These are phyloP conservation scores for Calcarius lapponicus DNA, from an alignment of 2,797 vertebrate genomes.

Conservation along the genomic window DNA sequence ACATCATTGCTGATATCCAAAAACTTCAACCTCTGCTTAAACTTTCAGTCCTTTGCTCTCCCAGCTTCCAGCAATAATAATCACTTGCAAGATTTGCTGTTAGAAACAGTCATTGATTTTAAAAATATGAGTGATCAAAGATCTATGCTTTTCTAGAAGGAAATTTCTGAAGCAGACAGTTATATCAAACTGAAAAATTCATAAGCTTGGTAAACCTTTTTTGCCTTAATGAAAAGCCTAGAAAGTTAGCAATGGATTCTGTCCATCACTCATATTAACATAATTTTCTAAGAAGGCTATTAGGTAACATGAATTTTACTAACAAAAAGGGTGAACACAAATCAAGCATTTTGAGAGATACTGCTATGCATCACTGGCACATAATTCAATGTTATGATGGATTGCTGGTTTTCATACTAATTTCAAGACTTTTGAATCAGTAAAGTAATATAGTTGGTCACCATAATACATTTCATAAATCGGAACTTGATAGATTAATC, in stretches of 20 bases:
- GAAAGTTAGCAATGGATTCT: not conserved
- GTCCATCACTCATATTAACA: conserved; percentile 5
- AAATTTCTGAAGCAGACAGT: not conserved
- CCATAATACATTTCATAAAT: conserved; percentile 41
- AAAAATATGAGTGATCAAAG: not conserved
- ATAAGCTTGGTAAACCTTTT: conserved; percentile 30
- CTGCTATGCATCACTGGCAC: not conserved
- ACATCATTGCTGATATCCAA: not conserved
- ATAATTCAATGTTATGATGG: not conserved
- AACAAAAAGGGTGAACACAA: not conserved
- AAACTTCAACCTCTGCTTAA: not conserved
- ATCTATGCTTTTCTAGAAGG: not conserved
- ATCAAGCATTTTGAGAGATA: not conserved
- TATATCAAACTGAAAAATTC: conserved; percentile 11
- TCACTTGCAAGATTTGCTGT: not conserved
- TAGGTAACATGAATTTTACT: not conserved
- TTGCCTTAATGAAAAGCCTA: not conserved
- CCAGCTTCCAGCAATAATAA: not conserved
- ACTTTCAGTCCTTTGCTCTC: not conserved
- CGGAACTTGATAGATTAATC: conserved; percentile 44
- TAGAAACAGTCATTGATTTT: not conserved
- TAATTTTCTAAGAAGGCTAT: conserved; percentile 28
- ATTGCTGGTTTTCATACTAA: not conserved
- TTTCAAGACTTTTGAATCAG: conserved; percentile 3
- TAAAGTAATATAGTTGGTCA: conserved; percentile 21